These are phyloP conservation scores for Meloidogyne chitwoodi DNA, from an alignment of 1,140 invertebrate genomes.

Conservation along the genomic window DNA sequence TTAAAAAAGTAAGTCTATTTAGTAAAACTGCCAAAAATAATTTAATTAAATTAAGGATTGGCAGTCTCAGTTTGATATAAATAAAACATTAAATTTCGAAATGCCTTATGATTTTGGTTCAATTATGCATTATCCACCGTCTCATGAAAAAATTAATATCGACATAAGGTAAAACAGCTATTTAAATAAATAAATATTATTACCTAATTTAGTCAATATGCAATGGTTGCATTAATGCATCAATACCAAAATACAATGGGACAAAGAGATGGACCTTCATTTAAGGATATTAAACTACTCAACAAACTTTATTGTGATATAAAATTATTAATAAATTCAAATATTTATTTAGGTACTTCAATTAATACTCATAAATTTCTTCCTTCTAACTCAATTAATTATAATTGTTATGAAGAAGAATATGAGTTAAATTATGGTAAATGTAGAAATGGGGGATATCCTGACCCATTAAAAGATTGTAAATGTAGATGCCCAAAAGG, in stretches of 20 bases:
- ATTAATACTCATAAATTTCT: background rate
- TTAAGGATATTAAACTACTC: background rate
- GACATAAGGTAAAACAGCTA: no score
- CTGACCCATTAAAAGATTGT: background rate
- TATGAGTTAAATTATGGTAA: background rate
- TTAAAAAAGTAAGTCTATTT: constrained; percentile 45
- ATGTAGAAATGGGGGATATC: background rate
- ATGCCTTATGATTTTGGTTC: no score
- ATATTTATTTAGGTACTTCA: background rate
- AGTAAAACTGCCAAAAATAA: no score
- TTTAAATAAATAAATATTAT: background rate
- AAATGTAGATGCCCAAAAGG: background rate
- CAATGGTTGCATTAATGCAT: background rate
- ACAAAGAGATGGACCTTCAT: background rate
- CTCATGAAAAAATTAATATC: no score
- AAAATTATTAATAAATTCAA: no score
- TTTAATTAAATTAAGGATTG: no score
- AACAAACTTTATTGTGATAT: background rate
- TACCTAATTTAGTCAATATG: background rate
- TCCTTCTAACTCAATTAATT: background rate
- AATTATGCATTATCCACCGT: no score
- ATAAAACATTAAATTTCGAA: no score
- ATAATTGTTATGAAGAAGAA: background rate
- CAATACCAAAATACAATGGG: background rate
- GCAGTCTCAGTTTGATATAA: no score